Evolutionary conservation across 1,140 invertebrate species (phyloP).

Genomic region (Oscheius sp.): DNA sequence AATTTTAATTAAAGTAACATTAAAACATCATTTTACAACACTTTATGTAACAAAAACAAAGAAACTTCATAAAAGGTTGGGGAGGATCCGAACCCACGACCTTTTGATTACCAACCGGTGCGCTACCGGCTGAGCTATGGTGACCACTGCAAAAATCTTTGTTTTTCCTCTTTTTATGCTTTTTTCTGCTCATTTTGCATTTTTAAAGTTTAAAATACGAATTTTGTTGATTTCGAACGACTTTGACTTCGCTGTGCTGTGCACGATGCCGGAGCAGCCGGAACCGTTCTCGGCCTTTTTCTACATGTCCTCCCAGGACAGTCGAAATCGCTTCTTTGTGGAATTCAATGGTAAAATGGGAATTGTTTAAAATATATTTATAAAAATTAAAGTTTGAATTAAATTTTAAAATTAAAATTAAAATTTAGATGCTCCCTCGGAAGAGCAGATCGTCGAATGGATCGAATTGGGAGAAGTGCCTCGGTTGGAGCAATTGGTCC

Average conservation of each 20-base stretch:
- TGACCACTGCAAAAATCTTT: neutral
- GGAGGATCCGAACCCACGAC: too few species aligned
- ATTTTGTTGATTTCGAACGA: too few species aligned
- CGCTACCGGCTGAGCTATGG: neutral
- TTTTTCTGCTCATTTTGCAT: neutral
- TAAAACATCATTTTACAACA: too few species aligned
- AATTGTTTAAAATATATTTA: too few species aligned
- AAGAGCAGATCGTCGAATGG: conserved; percentile 57
- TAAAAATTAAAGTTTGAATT: too few species aligned
- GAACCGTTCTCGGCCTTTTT: neutral
- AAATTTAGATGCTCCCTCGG: conserved; percentile 55
- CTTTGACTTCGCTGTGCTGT: neutral
- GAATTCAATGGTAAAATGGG: neutral
- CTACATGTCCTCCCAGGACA: neutral
- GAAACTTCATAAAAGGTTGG: too few species aligned
- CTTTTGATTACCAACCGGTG: too few species aligned
- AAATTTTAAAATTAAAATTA: too few species aligned
- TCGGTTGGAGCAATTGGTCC: conserved; percentile 55
- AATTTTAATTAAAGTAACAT: too few species aligned
- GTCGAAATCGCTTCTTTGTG: neutral
- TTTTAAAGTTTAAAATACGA: too few species aligned
- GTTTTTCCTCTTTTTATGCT: neutral
- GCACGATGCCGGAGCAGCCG: neutral
- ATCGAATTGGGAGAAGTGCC: conserved; percentile 51
- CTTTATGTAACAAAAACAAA: too few species aligned